Base-by-base conservation (phyloP, 2,113 vertebrate genomes). In the Callipepla californica region DNA sequence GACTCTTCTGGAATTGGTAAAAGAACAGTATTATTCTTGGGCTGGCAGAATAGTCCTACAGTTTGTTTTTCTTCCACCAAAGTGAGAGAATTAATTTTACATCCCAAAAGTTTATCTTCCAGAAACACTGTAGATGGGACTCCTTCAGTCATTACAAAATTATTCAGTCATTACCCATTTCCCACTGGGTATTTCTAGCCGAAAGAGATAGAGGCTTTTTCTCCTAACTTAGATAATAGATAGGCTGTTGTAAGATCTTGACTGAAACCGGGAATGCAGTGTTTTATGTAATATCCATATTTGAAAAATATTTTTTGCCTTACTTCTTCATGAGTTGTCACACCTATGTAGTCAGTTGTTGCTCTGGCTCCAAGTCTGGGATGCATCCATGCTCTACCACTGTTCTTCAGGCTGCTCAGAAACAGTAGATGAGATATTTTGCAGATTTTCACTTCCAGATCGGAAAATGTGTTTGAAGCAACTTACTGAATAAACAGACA, bases 41-140 rank as follows among this genome's bases (percentile, higher is more conserved):
- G 80, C 66, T 73, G 79, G 50, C 48, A 48, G 28, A 70, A 38
- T 65, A 78, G 38, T n/a, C 30, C 82, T 59, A 7, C 9, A 58
- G 58, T 50, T 73, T 93, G 32, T 77, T 80, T 70, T 58, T 51
- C 19, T 4, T 11, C 21, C 34, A 76, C 66, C 67, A 32, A 51
- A 62, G 55, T 79, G 79, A 68, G 58, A 84, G 38, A 61, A 30
- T 21, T 19, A 21, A 13, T 48, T 85, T 85, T 95, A 48, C 72
- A 93, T 94, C 84, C 85, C 89, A 76, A 53, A 94, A 85, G 32
- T 32, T 51, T 84, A 81, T 85, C 85, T 94, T 58, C 50, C 89
- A 61, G 86, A 82, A 55, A 53, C 5, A 5, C n/a, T 47, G 42
- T 38, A 38, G 57, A 72, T 57, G 63, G 25, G 69, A 79, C 30